Percentiles rank a stretch among this genome's conserved stretches.
Conservation (phyloP, 30 jellyfish, hydroid and myxozoan species). For the Catostylus mosaicus region DNA sequence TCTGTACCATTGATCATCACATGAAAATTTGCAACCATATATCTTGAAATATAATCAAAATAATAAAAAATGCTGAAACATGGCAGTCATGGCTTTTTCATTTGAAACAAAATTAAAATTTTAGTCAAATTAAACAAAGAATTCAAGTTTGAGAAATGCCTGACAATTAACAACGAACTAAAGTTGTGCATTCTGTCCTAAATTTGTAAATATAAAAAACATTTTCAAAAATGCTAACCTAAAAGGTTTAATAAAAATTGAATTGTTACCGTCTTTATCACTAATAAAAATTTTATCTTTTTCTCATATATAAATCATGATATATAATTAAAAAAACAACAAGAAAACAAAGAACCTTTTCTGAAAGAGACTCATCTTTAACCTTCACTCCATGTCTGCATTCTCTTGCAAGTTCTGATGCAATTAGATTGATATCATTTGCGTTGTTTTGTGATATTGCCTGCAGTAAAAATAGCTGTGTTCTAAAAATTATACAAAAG, state of each 20-base stretch:
- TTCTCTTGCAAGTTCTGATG: constrained; percentile 16
- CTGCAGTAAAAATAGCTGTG: background rate
- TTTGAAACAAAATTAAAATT: too few species aligned
- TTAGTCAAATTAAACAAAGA: too few species aligned
- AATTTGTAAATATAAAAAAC: too few species aligned
- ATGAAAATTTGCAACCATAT: constrained; percentile 61
- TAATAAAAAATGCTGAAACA: background rate
- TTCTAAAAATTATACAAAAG: background rate
- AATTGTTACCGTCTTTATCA: too few species aligned
- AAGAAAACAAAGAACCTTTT: constrained; percentile 1
- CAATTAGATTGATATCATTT: background rate
- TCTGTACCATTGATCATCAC: constrained; percentile 76
- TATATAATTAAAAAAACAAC: background rate
- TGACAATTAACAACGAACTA: too few species aligned
- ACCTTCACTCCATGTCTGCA: constrained; percentile 6
- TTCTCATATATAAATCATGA: too few species aligned
- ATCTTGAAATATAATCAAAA: constrained; percentile 4
- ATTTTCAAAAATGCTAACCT: too few species aligned
- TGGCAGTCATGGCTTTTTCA: too few species aligned
- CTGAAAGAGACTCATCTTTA: background rate
- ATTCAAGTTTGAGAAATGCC: too few species aligned
- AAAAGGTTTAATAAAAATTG: too few species aligned
- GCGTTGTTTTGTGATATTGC: constrained; percentile 45
- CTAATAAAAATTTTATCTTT: too few species aligned
- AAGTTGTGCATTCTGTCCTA: too few species aligned